A percentile compares a stretch with the other conserved stretches of the same genome.
phyloP scores from a whole-genome alignment of 1,140 invertebrate species.

The Batillaria attramentaria region DNA sequence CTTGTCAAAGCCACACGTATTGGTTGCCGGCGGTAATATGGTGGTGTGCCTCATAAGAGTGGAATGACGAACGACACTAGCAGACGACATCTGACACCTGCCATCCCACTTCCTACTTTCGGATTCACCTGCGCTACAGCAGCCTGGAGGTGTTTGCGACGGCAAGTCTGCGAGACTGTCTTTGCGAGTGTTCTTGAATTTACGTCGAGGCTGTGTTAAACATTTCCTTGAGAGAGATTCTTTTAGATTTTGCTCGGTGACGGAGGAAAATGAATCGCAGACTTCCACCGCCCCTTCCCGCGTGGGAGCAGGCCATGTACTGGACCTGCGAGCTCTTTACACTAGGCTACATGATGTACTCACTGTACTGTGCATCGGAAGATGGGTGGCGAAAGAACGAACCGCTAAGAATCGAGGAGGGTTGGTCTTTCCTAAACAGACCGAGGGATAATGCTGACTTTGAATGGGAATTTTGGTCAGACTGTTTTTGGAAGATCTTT shows the following conservation, averaged over 20 bases:
- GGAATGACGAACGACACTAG: too few species aligned
- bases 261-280: neutral
- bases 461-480: conserved; percentile 61
- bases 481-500: conserved; percentile 43
- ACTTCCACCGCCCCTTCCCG: conserved; percentile 2
- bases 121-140: neutral
- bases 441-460: conserved; percentile 55
- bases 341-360: conserved; percentile 10
- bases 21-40: too few species aligned
- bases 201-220: neutral
- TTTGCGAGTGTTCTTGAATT: neutral
- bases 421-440: conserved; percentile 16
- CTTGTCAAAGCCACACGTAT: too few species aligned
- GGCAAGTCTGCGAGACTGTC: neutral
- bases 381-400: conserved; percentile 18
- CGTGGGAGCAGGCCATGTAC: conserved; percentile 20
- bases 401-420: conserved; percentile 8
- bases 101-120: too few species aligned
- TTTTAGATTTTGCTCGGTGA: neutral
- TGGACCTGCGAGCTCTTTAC: conserved; percentile 1
- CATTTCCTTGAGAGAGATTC: neutral
- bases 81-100: too few species aligned
- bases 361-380: conserved; percentile 22
- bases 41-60: too few species aligned
- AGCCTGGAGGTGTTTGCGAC: neutral